These are phyloP conservation scores for Aquatica leii DNA, from an alignment of 2,888 invertebrate species.

Conservation along the genomic window DNA sequence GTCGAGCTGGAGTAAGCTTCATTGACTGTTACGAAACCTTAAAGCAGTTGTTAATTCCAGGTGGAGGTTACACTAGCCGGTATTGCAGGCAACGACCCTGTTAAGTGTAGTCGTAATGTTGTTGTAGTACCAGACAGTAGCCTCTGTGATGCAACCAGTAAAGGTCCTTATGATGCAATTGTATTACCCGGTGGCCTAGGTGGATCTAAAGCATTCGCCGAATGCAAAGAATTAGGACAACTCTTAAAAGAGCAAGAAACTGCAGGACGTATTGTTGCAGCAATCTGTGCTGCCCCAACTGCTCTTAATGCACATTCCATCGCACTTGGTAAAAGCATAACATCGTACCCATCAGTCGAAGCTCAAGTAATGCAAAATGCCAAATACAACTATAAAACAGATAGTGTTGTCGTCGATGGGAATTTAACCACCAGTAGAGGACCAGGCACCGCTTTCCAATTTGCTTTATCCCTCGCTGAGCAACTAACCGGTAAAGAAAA, in stretches of 20 bases:
- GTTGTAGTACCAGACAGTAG: constrained; percentile 81
- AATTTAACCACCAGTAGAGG: constrained; percentile 82
- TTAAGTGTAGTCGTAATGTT: constrained; percentile 86
- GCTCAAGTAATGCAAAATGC: constrained; percentile 70
- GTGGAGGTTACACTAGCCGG: constrained; percentile 86
- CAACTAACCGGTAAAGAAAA: constrained; percentile 66
- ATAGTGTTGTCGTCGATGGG: constrained; percentile 74
- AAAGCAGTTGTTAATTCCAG: constrained; percentile 63
- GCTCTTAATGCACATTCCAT: constrained; percentile 87
- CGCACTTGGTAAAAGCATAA: constrained; percentile 79
- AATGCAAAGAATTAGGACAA: constrained; percentile 79
- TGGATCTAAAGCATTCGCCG: constrained; percentile 81
- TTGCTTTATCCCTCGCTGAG: constrained; percentile 71
- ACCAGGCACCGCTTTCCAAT: constrained; percentile 75
- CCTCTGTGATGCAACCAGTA: constrained; percentile 68
- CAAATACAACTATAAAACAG: constrained; percentile 71
- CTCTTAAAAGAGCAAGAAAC: constrained; percentile 83
- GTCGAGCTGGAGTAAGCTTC: constrained; percentile 83
- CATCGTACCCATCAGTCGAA: constrained; percentile 90
- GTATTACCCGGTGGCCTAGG: constrained; percentile 93
- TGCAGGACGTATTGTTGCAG: constrained; percentile 80
- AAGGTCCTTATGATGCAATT: constrained; percentile 74
- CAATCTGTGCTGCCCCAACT: constrained; percentile 94
- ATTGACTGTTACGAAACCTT: too few species aligned
- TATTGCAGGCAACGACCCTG: constrained; percentile 69